Base-by-base conservation (phyloP, 2,797 vertebrate species). In the Gobio occitaniae region DNA sequence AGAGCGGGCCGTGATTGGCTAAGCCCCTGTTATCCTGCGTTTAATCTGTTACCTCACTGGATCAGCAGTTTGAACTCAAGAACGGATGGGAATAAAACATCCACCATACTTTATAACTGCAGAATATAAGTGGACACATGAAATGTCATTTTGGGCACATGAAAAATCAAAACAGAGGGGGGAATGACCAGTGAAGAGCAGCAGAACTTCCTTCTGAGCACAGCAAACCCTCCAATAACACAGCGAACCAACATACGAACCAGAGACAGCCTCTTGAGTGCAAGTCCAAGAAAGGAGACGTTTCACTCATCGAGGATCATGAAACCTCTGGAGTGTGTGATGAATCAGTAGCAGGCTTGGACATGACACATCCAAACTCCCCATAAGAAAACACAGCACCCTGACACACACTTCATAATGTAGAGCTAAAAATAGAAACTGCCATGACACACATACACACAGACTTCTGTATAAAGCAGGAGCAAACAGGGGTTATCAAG, bases 21-120 rank as follows among this genome's bases (percentile, higher is more conserved):
- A 85, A 83, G 77, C 79, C 47, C 68, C 21, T 48, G 78, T 87
- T 87, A 86, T 77, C 82, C 83, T 75, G 76, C 11, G 21, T 25
- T 83, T 74, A 89, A 87, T 70, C 86, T 3, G 15, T 78, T 72
- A 38, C 66, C 71, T 82, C 66, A 66, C 75, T 80, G 74, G 79
- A 86, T 88, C 86, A 88, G 50, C 52, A 75, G 68, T 32, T 38
- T 61, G 21, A 16, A 47, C 41, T 44, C 76, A 59, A 54, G 79
- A 52, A 52, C 36, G 56, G 3, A 38, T 13, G 16, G 68, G 17
- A 25, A 48, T 16, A 9, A 56, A 50, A 47, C 7, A 36, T 41
- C n/a, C 36, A 29, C 29, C 48, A 25, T n/a, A 25, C n/a, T 61
- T 61, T 61, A 61, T 32, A 63, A 63, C 25, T 6, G 61, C 0